Evolutionary conservation across 2,888 invertebrate species (phyloP).

Genomic region (Ichneumoninae sp.): DNA sequence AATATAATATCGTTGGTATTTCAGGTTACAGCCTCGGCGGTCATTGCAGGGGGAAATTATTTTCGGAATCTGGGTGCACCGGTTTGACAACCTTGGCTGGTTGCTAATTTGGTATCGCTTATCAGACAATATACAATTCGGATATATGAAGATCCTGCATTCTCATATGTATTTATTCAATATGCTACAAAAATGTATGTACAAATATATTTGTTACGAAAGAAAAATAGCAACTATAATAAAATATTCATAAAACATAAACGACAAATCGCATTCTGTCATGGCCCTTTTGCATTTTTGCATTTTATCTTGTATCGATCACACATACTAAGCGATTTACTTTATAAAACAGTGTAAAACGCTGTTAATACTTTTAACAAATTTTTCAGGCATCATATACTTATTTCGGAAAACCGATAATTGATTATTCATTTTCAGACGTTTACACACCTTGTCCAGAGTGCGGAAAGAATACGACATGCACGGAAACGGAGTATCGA

Average conservation of each 20-base stretch:
- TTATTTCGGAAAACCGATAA: too few relatives aligned
- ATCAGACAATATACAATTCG: not conserved
- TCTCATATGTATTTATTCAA: not conserved
- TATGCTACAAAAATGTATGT: not conserved
- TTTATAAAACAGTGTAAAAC: too few relatives aligned
- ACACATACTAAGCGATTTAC: too few relatives aligned
- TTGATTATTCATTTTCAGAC: too few relatives aligned
- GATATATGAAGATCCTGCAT: not conserved
- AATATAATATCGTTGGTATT: constrained; percentile 7
- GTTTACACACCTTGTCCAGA: too few relatives aligned
- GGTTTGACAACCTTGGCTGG: constrained; percentile 13
- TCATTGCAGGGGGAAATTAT: constrained; percentile 53
- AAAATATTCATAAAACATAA: not conserved
- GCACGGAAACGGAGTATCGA: too few relatives aligned
- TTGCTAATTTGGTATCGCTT: not conserved
- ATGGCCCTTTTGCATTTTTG: not conserved
- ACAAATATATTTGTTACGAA: not conserved
- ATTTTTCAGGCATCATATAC: too few relatives aligned
- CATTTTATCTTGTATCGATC: too few relatives aligned
- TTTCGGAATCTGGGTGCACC: constrained; percentile 53
- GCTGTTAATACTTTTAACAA: too few relatives aligned
- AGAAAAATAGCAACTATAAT: not conserved
- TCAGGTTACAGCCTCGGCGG: constrained; percentile 47
- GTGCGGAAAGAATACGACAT: too few relatives aligned
- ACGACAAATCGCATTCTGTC: not conserved